Evolutionary conservation across 2,888 invertebrate genomes (phyloP).

Genomic region (Dasysyrphus albostriatus): DNA sequence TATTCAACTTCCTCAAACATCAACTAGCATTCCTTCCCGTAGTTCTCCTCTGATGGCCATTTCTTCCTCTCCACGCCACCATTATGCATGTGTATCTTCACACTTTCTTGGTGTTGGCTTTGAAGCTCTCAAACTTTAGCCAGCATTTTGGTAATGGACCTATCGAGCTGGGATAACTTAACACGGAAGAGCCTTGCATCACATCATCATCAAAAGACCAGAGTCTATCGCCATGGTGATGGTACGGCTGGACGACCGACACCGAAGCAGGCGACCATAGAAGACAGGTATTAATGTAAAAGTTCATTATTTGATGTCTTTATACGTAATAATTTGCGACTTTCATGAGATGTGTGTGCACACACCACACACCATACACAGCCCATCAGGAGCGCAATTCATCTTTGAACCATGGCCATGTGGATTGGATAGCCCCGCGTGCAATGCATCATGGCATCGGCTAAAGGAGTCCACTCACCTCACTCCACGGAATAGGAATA

Average conservation of each 20-base stretch:
- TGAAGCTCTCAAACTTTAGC: constrained; percentile 54
- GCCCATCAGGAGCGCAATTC: constrained; percentile 60
- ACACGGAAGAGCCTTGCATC: constrained; percentile 65
- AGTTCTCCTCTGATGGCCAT: background rate
- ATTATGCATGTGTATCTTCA: constrained; percentile 53
- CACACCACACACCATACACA: constrained; percentile 18
- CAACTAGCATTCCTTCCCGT: constrained; percentile 43
- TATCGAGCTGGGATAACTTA: constrained; percentile 20
- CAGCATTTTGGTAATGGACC: constrained; percentile 67
- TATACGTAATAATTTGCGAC: constrained; percentile 73
- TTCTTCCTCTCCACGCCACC: background rate
- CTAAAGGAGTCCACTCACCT: background rate
- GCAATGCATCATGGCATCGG: constrained; percentile 41
- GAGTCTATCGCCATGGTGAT: constrained; percentile 21
- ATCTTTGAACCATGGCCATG: constrained; percentile 67
- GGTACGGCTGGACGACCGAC: background rate
- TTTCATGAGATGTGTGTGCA: constrained; percentile 66
- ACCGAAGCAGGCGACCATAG: constrained; percentile 36
- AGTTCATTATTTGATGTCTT: constrained; percentile 76
- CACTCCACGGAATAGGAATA: constrained; percentile 41
- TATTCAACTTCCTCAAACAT: constrained; percentile 63
- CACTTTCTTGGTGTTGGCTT: constrained; percentile 51
- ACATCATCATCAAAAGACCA: constrained; percentile 13
- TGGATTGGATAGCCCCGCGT: constrained; percentile 42
- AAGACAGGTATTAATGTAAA: constrained; percentile 75